Conservation (phyloP, 2,797 vertebrate genomes). For the Coregonus sp. region DNA sequence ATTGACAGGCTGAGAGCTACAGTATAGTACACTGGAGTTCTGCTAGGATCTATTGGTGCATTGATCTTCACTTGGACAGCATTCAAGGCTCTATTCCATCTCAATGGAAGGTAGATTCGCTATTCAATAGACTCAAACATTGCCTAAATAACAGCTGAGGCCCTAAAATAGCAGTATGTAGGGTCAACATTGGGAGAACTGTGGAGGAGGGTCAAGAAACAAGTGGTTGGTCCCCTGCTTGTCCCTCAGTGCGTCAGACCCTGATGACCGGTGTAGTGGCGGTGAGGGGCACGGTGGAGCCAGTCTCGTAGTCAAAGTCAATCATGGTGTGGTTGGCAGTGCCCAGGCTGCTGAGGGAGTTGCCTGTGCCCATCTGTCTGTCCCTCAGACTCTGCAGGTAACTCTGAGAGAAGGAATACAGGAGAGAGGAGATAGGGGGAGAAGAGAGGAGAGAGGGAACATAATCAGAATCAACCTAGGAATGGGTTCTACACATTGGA, state of each 20-base stretch:
- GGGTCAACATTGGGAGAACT: background rate
- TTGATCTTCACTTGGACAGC: background rate
- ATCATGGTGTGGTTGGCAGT: conserved; percentile 75
- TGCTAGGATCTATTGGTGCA: background rate
- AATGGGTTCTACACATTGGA: background rate
- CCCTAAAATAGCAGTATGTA: background rate
- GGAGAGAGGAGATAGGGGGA: background rate
- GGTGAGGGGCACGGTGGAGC: conserved; percentile 81
- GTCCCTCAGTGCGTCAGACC: conserved; percentile 66
- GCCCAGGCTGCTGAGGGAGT: conserved; percentile 78
- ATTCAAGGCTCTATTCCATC: background rate
- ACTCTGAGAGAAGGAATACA: conserved; percentile 70
- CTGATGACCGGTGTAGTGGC: conserved; percentile 71
- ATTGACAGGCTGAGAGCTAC: conserved; percentile 9
- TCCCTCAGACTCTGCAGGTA: conserved; percentile 88
- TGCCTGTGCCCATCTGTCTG: conserved; percentile 78
- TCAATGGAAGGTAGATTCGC: background rate
- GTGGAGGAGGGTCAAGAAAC: background rate
- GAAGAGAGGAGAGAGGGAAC: background rate
- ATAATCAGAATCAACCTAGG: background rate
- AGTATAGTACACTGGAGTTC: background rate
- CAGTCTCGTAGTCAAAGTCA: conserved; percentile 82
- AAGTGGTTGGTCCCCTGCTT: conserved; percentile 17
- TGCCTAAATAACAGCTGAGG: background rate
- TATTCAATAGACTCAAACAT: background rate